Evolutionary conservation across 2,113 vertebrate species (phyloP).

Genomic region (Cynocephalus volans): DNA sequence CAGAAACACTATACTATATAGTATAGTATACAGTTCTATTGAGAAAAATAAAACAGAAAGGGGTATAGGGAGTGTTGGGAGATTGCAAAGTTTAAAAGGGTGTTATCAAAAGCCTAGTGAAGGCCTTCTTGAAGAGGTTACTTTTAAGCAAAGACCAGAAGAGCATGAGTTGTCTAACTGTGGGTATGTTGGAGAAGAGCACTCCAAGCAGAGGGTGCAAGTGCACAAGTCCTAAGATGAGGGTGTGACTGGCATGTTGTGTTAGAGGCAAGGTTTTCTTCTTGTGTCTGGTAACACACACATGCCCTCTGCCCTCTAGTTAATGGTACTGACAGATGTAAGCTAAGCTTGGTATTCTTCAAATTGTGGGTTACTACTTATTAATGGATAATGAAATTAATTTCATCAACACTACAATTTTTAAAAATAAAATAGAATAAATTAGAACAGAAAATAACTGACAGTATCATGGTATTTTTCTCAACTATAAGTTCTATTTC

Average conservation of each 20-base stretch:
- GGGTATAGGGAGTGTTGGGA: neutral
- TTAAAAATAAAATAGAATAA: neutral
- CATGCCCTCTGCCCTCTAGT: neutral
- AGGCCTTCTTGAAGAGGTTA: neutral
- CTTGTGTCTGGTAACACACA: neutral
- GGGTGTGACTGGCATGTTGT: neutral
- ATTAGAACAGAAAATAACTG: slow-evolving; percentile 32
- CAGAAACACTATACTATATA: neutral
- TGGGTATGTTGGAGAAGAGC: neutral
- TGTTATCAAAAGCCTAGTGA: neutral
- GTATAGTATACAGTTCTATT: neutral
- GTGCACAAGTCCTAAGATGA: neutral
- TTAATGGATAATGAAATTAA: neutral
- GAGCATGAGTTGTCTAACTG: neutral
- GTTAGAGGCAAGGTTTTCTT: neutral
- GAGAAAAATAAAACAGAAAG: neutral
- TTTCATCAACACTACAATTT: neutral
- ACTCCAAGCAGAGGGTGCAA: neutral
- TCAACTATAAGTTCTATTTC: neutral
- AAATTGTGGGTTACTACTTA: neutral
- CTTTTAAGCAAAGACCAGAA: neutral
- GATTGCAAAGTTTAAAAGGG: neutral
- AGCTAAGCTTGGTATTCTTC: neutral
- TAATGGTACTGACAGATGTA: neutral
- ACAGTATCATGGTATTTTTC: neutral